A percentile compares a stretch with the other conserved stretches of the same genome.
phyloP scores from a whole-genome alignment of 2,888 invertebrate species.

The Cyaniris semiargus region DNA sequence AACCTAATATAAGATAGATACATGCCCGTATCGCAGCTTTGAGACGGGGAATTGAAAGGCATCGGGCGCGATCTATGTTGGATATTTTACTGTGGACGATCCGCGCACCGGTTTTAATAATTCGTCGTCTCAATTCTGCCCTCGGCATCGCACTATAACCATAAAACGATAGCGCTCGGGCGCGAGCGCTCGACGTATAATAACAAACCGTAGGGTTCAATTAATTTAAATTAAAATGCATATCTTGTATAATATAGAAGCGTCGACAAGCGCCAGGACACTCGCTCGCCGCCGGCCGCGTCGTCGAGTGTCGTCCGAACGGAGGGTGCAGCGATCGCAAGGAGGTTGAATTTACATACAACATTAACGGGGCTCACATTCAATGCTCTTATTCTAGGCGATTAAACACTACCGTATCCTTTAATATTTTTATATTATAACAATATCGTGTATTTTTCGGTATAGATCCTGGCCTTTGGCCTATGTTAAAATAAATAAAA shows the following conservation, averaged over 20 bases:
- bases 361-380: not conserved
- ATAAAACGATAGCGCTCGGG: constrained; percentile 10
- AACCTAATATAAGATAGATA: constrained; percentile 25
- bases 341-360: not conserved
- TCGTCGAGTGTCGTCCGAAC: constrained; percentile 17
- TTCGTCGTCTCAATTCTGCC: not conserved
- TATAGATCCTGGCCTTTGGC: not conserved
- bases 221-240: constrained; percentile 28
- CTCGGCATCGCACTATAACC: not conserved
- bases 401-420: constrained; percentile 26
- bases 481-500: constrained; percentile 24
- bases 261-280: constrained; percentile 19
- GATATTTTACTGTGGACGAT: not conserved
- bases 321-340: not conserved
- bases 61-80: not conserved
- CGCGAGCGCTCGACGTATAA: constrained; percentile 26
- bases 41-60: not conserved
- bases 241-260: constrained; percentile 21
- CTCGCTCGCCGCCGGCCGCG: constrained; percentile 31
- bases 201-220: constrained; percentile 23
- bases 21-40: constrained; percentile 2
- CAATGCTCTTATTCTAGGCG: constrained; percentile 14
- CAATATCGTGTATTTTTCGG: constrained; percentile 14
- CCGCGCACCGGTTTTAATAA: not conserved
- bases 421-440: constrained; percentile 15